A percentile compares a stretch with the other conserved stretches of the same genome.
Conservation (phyloP, 2,113 vertebrate genomes). For the Oryzias curvinotus region DNA sequence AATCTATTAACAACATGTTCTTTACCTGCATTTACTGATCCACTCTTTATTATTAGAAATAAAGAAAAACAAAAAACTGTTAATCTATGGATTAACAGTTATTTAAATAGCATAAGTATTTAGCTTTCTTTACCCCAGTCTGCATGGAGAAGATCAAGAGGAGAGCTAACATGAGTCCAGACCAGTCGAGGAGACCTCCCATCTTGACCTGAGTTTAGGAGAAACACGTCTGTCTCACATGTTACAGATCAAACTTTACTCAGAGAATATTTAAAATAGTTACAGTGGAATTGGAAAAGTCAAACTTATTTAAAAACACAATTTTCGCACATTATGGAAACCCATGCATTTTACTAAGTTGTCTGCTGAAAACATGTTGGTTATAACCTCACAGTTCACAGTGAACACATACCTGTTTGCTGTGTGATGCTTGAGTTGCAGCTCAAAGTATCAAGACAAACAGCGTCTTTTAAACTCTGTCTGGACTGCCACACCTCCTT, state of each 20-base stretch:
- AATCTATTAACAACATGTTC: too few species aligned
- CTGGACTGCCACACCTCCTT: slow-evolving; percentile 12
- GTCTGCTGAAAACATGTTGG: too few species aligned
- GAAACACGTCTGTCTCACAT: not conserved
- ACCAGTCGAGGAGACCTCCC: slow-evolving; percentile 10
- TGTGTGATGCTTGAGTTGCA: not conserved
- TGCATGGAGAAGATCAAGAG: slow-evolving; percentile 34
- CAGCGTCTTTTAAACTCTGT: not conserved
- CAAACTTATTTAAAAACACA: too few species aligned
- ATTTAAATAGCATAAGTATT: not conserved
- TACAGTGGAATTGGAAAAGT: too few species aligned
- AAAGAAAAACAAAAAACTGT: not conserved
- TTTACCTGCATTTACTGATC: too few species aligned
- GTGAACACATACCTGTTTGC: slow-evolving; percentile 27
- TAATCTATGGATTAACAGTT: not conserved
- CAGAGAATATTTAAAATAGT: too few species aligned
- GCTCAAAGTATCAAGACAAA: slow-evolving; percentile 3
- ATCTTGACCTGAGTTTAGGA: slow-evolving; percentile 34
- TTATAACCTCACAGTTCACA: too few species aligned
- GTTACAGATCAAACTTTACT: not conserved
- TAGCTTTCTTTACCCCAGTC: slow-evolving; percentile 9
- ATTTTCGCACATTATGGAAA: too few species aligned
- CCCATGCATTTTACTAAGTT: too few species aligned
- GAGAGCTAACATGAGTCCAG: slow-evolving; percentile 16
- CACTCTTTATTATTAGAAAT: too few species aligned